Evolutionary conservation across 1,140 invertebrate species (phyloP), one percentile per base, ranked within the genome.

Genomic region (Cherax destructor): DNA sequence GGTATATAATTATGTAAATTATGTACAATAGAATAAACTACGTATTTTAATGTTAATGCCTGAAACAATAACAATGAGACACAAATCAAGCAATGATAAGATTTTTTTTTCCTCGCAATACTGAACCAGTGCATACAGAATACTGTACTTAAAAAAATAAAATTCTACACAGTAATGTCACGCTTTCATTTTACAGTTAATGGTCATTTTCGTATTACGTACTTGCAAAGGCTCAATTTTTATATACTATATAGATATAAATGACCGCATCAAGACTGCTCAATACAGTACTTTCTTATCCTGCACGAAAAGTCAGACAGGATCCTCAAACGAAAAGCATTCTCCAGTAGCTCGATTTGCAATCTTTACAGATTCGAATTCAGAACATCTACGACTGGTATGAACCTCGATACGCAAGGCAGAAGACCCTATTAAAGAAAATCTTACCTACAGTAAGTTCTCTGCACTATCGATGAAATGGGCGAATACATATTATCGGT

Each of bases 391-490:
- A 6, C 21, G 69, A 72, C 69, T 72, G 21, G 21, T 72, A 30
- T n/a, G 4, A 10, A 24, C 69, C 69, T n/a, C 10, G 69, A 24
- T 72, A 18, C 69, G 69, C 69, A 72, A 72, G n/a, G 69, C n/a
- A 24, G 1, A 41, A 69, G 81, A 83, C 56, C 47, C 59, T 47
- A 30, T 47, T 86, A 61, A 56, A 78, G 74, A 86, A 78, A 30
- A 52, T 78, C 85, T 86, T 86, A 86, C 85, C 85, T 86, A 86
- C 72, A 78, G 50, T 52, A 21, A 79, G 18, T 78, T 18, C 72
- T 86, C 85, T 78, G 85, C 77, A 78, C 85, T 86, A 86, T 41
- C 85, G 85, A 86, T 86, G 85, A 77, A 56, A 86, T 81, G 85
- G 85, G 41, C 76, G 85, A 86, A 74, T 77, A 86, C 72, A 77